Conservation (phyloP, 2,113 vertebrate genomes). For the Cygnus atratus region DNA sequence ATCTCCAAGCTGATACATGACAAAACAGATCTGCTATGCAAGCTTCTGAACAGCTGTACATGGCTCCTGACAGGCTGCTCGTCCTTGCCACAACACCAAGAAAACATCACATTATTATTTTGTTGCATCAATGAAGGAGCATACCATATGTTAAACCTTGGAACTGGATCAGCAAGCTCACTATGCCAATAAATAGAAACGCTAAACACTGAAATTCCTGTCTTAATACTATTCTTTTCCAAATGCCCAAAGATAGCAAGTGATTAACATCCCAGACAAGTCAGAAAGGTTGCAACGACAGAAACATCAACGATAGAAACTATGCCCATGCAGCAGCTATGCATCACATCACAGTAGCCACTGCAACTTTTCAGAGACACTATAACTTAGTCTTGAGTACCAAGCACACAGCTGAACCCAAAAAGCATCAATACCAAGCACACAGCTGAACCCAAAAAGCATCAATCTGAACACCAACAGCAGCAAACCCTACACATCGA, state of each 20-base stretch:
- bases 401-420: not conserved
- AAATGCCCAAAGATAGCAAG: not conserved
- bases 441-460: not conserved
- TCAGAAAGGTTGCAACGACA: not conserved
- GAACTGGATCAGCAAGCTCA: not conserved
- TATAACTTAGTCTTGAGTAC: not conserved
- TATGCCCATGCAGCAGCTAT: not conserved
- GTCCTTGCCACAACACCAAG: not conserved
- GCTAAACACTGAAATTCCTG: not conserved
- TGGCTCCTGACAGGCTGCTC: not conserved
- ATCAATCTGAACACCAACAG: not conserved
- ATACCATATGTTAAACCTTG: not conserved
- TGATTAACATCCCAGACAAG: not conserved
- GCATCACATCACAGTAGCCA: not conserved
- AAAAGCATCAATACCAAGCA: not conserved
- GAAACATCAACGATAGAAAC: not conserved
- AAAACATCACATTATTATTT: not conserved
- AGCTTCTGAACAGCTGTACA: not conserved
- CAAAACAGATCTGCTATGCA: accelerated
- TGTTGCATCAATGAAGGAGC: not conserved
- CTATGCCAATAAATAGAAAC: not conserved
- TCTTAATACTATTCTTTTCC: constrained; percentile 8
- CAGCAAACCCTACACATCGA: not conserved
- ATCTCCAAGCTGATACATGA: not conserved
- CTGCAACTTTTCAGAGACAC: not conserved